Base-by-base conservation (phyloP, 2,888 invertebrate genomes). In the Scaptomyza cyrtandrae region DNA sequence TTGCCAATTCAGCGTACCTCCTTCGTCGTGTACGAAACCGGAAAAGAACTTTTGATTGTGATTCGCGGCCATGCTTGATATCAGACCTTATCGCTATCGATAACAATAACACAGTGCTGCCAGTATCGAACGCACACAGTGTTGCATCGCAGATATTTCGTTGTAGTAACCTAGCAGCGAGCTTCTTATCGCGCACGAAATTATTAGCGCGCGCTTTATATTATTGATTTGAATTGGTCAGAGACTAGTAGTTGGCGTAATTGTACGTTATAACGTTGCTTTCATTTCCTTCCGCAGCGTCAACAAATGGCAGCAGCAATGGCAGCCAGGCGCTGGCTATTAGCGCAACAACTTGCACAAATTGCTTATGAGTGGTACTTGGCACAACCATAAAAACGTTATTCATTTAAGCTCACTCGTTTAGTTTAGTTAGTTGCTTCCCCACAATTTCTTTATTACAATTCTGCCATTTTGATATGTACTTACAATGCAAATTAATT, bases 1-100 rank as follows among this genome's bases (percentile, higher is more conserved):
- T 73, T 78, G 72, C 49, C 35, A 70, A 62, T 73, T 79, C 68
- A 76, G 81, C 89, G 84, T 91, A 92, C 92, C 91, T 92, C 88
- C 88, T 90, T 90, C 86, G 80, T 88, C 83, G 87, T 84, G 85
- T 90, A 91, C 91, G 90, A 92, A 92, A 91, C 91, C 91, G 91
- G 92, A 92, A 92, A 91, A 91, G 91, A 91, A 91, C 88, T 58
- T 76, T 81, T 81, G 75, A 55, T 43, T 72, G 72, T 35, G 43
- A 55, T 41, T 45, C 52, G 54, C 69, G 27, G 57, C 69, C 65
- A 76, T 76, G 76, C 69, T 73, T 50, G 66, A 71, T 75, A 57
- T 58, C 41, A 35, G 3, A 16, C 33, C 13, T 27, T 27, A 73
- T 71, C 71, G 66, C 14, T 66, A 75, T 71, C 75, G 75, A 66